Evolutionary conservation across 2,113 vertebrate species (phyloP).

Genomic region (Chitala chitala): DNA sequence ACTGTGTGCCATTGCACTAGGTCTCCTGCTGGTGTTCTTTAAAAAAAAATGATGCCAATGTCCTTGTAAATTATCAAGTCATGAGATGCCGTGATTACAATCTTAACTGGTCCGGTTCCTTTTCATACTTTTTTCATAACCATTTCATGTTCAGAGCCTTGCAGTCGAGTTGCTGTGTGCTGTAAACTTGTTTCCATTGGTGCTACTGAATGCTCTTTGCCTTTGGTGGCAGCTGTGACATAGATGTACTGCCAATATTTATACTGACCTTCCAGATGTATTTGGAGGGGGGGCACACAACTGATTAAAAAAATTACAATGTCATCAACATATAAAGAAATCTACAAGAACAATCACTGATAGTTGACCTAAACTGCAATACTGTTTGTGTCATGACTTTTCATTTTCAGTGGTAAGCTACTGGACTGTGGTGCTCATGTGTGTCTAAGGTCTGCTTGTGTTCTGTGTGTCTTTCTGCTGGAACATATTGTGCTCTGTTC

Average conservation of each 20-base stretch:
- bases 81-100: background rate
- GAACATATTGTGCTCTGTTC: constrained; percentile 15
- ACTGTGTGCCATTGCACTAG: background rate
- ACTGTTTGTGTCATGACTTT: no score
- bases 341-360: no score
- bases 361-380: no score
- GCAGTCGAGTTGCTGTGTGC: background rate
- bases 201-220: background rate
- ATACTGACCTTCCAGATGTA: background rate
- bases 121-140: background rate
- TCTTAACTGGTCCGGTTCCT: background rate
- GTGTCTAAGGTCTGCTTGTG: background rate
- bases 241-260: background rate
- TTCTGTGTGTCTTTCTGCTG: constrained; percentile 4
- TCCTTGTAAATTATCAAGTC: background rate
- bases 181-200: constrained; percentile 5
- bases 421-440: background rate
- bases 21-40: background rate
- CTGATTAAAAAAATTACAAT: background rate
- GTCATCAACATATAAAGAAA: background rate
- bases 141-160: background rate
- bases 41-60: background rate
- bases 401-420: background rate
- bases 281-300: no score
- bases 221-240: background rate